Conservation (phyloP, 2,888 invertebrate species). For the Caenorhabditis macrosperma region DNA sequence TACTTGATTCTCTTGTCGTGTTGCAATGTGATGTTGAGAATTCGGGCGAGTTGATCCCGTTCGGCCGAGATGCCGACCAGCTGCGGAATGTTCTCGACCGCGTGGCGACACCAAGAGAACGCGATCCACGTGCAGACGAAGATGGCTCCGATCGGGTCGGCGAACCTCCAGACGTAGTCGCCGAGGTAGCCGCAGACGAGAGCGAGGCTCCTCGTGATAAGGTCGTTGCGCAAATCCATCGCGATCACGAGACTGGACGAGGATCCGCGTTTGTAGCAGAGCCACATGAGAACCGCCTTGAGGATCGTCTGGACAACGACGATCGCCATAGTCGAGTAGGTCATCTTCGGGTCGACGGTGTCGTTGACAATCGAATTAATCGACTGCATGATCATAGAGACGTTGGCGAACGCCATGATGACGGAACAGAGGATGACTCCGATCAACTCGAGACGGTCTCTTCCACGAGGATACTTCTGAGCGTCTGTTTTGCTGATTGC, state of each 20-base stretch:
- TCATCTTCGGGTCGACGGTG: conserved; percentile 64
- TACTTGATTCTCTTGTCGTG: conserved; percentile 72
- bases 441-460: conserved; percentile 60
- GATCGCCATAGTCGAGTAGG: conserved; percentile 49
- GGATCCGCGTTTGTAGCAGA: conserved; percentile 55
- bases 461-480: conserved; percentile 54
- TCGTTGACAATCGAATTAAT: conserved; percentile 60
- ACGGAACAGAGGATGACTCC: conserved; percentile 60
- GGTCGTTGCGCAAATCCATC: conserved; percentile 56
- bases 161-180: conserved; percentile 79
- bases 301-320: conserved; percentile 57
- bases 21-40: conserved; percentile 72
- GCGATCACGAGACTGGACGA: conserved; percentile 58
- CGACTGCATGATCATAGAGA: conserved; percentile 65
- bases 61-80: conserved; percentile 72
- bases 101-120: conserved; percentile 75
- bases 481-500: conserved; percentile 45
- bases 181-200: conserved; percentile 81
- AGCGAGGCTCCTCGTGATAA: conserved; percentile 77
- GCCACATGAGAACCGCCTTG: conserved; percentile 58
- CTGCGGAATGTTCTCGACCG: conserved; percentile 74
- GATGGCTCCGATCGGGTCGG: conserved; percentile 82
- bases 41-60: conserved; percentile 73
- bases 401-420: conserved; percentile 65
- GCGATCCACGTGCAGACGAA: conserved; percentile 78